These are phyloP conservation scores for Propithecus deckenii DNA, from an alignment of 2,797 vertebrate genomes.

Conservation along the genomic window DNA sequence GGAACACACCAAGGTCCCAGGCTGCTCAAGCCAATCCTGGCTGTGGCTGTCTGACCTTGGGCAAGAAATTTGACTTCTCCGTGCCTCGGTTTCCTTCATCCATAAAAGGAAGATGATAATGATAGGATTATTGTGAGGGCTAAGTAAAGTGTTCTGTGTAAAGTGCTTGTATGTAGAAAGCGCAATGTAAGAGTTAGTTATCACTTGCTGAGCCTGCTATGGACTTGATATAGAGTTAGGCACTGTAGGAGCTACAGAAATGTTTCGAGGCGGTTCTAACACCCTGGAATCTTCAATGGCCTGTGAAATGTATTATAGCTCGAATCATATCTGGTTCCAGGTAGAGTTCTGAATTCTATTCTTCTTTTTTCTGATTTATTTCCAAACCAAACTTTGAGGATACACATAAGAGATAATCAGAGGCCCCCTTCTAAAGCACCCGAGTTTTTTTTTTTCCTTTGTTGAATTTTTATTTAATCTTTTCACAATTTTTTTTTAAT, in stretches of 20 bases:
- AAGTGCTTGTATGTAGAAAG: not conserved
- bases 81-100: not conserved
- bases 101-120: not conserved
- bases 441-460: not conserved
- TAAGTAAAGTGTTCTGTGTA: not conserved
- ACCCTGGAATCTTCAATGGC: not conserved
- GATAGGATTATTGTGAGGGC: not conserved
- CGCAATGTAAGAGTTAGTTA: not conserved
- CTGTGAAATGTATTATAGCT: not conserved
- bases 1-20: not conserved
- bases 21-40: not conserved
- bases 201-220: not conserved
- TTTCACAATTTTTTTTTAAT: no score
- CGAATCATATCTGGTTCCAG: not conserved
- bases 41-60: not conserved
- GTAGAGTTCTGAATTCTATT: not conserved
- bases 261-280: not conserved
- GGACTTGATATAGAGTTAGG: not conserved
- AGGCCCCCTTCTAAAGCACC: not conserved
- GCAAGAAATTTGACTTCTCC: not conserved
- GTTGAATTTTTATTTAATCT: no score
- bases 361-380: conserved; percentile 35
- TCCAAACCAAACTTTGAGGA: not conserved
- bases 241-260: not conserved
- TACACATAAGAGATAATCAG: not conserved